A percentile compares a stretch with the other conserved stretches of the same genome.
Conservation (phyloP, 2,888 invertebrate genomes). For the Tetanocera ferruginea region DNA sequence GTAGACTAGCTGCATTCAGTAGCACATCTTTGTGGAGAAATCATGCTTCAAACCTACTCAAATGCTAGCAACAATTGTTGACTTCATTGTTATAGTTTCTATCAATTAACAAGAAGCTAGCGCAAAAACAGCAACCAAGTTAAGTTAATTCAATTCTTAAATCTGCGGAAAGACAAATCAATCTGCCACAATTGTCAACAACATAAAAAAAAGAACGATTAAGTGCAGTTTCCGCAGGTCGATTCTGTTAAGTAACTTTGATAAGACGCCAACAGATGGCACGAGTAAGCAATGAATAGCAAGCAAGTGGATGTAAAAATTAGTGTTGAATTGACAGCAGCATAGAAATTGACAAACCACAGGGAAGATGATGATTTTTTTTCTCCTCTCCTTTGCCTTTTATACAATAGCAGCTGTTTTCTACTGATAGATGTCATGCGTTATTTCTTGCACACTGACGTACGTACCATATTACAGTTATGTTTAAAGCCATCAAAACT, state of each 20-base stretch:
- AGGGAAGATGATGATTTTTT: too few relatives aligned
- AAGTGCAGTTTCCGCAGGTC: constrained; percentile 21
- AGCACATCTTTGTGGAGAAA: not conserved
- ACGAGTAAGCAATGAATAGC: constrained; percentile 17
- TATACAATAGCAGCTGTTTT: too few relatives aligned
- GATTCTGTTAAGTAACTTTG: not conserved
- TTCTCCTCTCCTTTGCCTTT: too few relatives aligned
- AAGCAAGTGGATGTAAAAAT: too few relatives aligned
- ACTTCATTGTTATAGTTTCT: not conserved
- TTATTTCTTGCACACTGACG: too few relatives aligned
- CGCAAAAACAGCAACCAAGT: not conserved
- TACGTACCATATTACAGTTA: too few relatives aligned
- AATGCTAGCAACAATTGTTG: not conserved
- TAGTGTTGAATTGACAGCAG: too few relatives aligned
- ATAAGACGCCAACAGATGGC: constrained; percentile 1
- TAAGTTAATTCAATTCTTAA: constrained; percentile 33
- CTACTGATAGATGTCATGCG: too few relatives aligned
- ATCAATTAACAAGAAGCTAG: constrained; percentile 14
- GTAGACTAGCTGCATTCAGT: too few relatives aligned
- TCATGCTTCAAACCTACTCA: not conserved
- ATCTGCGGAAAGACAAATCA: constrained; percentile 31
- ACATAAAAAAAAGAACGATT: constrained; percentile 11
- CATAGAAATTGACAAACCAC: too few relatives aligned
- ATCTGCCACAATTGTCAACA: constrained; percentile 26
- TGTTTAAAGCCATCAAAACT: too few relatives aligned